phyloP scores from a whole-genome alignment of 2,888 invertebrate species.

The Phasia obesa region DNA sequence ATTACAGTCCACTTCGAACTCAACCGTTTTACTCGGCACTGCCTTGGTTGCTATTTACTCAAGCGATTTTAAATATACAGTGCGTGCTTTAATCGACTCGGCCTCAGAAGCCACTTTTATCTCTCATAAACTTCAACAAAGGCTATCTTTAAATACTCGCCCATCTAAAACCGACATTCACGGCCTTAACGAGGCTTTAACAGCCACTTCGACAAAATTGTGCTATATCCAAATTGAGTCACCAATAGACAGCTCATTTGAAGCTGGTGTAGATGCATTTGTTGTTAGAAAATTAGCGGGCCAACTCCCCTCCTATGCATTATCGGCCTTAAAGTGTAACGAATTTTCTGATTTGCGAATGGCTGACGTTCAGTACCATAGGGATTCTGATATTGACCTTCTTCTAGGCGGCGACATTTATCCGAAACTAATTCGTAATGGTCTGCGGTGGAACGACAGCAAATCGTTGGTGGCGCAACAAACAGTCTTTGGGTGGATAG shows the following conservation, averaged over 20 bases:
- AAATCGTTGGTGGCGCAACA: slow-evolving; percentile 7
- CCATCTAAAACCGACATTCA: background rate
- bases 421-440: slow-evolving; percentile 4
- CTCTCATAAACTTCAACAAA: background rate
- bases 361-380: background rate
- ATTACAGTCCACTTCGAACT: slow-evolving; percentile 1
- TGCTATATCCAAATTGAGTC: background rate
- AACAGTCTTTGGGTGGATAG: slow-evolving; percentile 6
- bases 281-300: background rate
- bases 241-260: background rate
- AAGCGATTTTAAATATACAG: background rate
- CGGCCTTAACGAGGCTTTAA: background rate
- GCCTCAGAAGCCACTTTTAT: slow-evolving; percentile 11
- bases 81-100: no score
- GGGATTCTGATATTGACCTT: background rate
- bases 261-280: background rate
- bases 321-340: background rate
- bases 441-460: background rate
- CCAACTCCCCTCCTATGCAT: background rate
- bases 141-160: background rate
- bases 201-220: background rate
- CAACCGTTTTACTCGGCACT: background rate
- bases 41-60: slow-evolving; percentile 17
- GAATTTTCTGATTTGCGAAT: background rate
- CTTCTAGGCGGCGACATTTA: slow-evolving; percentile 17